Percentiles rank a stretch among this genome's conserved stretches.
phyloP scores from a whole-genome alignment of 2,888 invertebrate genomes.

The Tortricodes alternella region DNA sequence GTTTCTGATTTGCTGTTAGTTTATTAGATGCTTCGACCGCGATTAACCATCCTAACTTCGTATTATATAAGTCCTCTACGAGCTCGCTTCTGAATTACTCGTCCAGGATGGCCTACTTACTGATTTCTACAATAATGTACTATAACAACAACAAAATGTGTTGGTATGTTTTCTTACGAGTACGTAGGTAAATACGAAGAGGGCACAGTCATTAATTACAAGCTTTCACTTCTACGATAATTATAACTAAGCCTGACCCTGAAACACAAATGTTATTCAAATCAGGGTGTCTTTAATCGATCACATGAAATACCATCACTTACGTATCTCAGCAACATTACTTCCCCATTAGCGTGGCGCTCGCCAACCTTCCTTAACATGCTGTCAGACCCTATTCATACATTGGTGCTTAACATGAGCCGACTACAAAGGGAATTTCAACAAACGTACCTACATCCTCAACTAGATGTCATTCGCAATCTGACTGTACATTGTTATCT shows the following conservation, averaged over 20 bases:
- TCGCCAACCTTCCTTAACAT: conserved; percentile 39
- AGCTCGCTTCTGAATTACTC: no score
- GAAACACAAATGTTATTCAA: conserved; percentile 2
- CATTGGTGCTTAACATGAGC: conserved; percentile 45
- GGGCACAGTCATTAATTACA: no score
- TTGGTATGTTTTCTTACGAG: neutral
- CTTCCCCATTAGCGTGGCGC: neutral
- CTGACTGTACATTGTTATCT: conserved; percentile 49
- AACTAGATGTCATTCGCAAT: conserved; percentile 40
- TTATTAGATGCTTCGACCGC: no score
- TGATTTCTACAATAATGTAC: no score
- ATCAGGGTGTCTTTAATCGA: conserved; percentile 9
- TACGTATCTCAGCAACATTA: neutral
- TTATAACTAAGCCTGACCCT: neutral
- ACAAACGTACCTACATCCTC: conserved; percentile 38
- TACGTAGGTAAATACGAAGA: no score
- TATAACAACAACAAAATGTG: no score
- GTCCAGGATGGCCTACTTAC: no score
- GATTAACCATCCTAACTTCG: no score
- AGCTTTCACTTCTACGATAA: no score
- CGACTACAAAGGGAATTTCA: conserved; percentile 48
- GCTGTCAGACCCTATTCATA: conserved; percentile 61
- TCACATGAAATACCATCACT: neutral
- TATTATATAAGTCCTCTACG: no score
- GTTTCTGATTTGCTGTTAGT: no score